Conservation (phyloP, 1,140 invertebrate species). For the Chironomus striatipennis region DNA sequence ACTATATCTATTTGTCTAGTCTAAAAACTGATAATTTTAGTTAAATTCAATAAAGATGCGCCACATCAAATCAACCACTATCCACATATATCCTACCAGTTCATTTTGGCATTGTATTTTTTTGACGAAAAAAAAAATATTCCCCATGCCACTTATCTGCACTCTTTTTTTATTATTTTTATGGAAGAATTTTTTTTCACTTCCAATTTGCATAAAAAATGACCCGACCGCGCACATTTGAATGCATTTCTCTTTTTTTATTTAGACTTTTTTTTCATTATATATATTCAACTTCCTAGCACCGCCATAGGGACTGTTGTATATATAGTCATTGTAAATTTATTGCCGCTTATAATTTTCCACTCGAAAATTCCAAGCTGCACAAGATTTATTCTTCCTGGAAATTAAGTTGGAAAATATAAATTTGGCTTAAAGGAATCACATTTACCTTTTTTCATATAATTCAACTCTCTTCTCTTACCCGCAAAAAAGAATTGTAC, state of each 20-base stretch:
- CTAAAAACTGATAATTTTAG: too few relatives aligned
- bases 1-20: too few relatives aligned
- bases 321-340: conserved; percentile 19
- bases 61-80: too few relatives aligned
- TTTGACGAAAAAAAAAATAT: too few relatives aligned
- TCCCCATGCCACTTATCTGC: too few relatives aligned
- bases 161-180: too few relatives aligned
- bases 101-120: too few relatives aligned
- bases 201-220: not conserved
- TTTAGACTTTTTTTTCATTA: not conserved
- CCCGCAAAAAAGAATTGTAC: not conserved
- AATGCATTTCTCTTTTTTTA: conserved; percentile 21
- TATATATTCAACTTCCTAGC: not conserved
- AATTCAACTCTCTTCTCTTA: not conserved
- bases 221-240: not conserved
- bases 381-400: conserved; percentile 20
- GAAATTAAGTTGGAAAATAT: conserved; percentile 23
- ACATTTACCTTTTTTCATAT: not conserved
- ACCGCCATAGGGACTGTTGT: not conserved
- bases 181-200: not conserved
- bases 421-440: conserved; percentile 16
- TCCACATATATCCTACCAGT: too few relatives aligned
- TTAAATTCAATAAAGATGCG: too few relatives aligned
- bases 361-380: conserved; percentile 19
- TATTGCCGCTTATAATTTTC: conserved; percentile 21